Evolutionary conservation across 2,113 vertebrate genomes (phyloP).

Genomic region (Scytalopus superciliaris): DNA sequence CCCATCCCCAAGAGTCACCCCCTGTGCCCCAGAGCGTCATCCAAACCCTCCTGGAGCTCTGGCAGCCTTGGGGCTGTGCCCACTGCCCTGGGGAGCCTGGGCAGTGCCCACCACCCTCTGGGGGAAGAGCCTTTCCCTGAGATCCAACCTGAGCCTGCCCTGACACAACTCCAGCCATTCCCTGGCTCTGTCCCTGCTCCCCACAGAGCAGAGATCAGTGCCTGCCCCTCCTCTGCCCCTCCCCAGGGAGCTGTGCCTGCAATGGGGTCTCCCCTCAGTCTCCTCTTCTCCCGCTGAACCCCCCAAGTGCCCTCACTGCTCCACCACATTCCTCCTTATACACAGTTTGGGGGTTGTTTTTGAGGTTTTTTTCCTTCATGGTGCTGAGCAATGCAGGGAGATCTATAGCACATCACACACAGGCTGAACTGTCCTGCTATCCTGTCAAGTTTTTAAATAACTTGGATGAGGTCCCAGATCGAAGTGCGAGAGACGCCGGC

Average conservation of each 20-base stretch:
- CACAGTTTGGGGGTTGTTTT: neutral
- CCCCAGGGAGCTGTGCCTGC: neutral
- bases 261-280: too few relatives aligned
- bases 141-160: too few relatives aligned
- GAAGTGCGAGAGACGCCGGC: fast-evolving
- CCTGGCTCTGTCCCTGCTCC: too few relatives aligned
- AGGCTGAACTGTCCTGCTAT: neutral
- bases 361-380: neutral
- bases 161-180: too few relatives aligned
- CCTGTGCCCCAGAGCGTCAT: neutral
- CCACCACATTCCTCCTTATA: neutral
- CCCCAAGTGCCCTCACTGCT: neutral
- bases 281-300: too few relatives aligned
- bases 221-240: neutral
- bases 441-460: neutral
- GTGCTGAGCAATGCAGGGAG: neutral
- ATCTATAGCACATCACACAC: neutral
- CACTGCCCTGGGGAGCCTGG: neutral
- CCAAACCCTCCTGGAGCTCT: neutral
- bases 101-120: neutral
- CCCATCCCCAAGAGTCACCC: neutral
- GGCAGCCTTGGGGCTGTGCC: neutral
- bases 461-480: neutral
- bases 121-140: too few relatives aligned
- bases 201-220: neutral